Evolutionary conservation across 2,888 invertebrate species (phyloP).

Genomic region (Tetranychus piercei): DNA sequence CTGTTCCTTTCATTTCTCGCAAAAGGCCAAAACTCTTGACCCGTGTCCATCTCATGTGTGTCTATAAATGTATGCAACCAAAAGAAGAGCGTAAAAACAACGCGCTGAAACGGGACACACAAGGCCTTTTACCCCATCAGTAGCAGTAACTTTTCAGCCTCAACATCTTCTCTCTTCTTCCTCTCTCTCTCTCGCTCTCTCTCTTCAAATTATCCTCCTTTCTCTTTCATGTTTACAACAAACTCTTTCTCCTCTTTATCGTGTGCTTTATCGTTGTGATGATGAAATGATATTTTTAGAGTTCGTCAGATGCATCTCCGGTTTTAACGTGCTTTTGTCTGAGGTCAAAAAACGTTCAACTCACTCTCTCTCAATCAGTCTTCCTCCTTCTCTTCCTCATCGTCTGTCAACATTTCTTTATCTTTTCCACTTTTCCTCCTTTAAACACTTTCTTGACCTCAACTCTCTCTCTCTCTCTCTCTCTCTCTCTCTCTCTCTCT

Average conservation of each 20-base stretch:
- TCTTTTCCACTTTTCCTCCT: background rate
- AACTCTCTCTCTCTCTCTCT: background rate
- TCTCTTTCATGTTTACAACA: background rate
- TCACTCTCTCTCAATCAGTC: constrained; percentile 1
- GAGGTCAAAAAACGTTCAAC: too few relatives aligned
- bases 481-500: background rate
- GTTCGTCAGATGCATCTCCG: too few relatives aligned
- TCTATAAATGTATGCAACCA: too few relatives aligned
- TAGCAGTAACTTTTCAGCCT: background rate
- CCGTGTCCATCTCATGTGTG: background rate
- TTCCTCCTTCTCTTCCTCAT: background rate
- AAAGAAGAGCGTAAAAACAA: too few relatives aligned
- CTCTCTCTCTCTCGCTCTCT: constrained; percentile 2
- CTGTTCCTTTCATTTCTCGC: background rate
- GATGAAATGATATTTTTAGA: background rate
- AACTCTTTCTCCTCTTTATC: background rate
- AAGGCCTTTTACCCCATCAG: too few relatives aligned
- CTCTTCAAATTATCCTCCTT: background rate
- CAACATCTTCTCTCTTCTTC: background rate
- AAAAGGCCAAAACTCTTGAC: background rate
- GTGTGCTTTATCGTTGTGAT: background rate
- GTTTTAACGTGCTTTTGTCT: too few relatives aligned
- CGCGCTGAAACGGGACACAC: too few relatives aligned
- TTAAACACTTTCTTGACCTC: background rate
- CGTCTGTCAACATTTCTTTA: background rate